Evolutionary conservation across 2,113 vertebrate genomes (phyloP), one percentile per base, ranked within the genome.

Genomic region (Dendrocopos noguchii): DNA sequence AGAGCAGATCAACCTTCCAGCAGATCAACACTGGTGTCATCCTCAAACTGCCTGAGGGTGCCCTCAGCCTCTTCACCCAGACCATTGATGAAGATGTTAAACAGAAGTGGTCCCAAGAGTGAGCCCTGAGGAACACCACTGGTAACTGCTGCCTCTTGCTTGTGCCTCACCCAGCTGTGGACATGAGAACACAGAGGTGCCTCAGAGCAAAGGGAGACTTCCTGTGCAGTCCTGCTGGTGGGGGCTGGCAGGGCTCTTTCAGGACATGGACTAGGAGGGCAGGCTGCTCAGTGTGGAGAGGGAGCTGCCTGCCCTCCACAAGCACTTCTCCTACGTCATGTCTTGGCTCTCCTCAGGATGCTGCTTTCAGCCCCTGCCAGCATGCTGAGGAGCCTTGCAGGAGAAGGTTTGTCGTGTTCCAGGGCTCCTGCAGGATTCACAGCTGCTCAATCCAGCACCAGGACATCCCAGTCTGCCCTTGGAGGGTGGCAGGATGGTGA

Each of bases 341-440:
- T 59, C 79, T 50, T 25, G 2, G 7, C 50, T 77, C 25, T 80
- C 52, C 86, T 73, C 1, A 0, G 68, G 60, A 63, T 0, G 4
- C 19, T 46, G 65, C 60, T 52, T 29, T 29, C 42, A 59, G 6
- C 7, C 67, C 50, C 44, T 85, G 73, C 86, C 86, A 77, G 73
- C 33, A 8, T 1, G 13, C 50, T 60, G n/a, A 29, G 33, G 47
- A 75, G 44, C 20, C 2, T 5, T 6, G 21, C 42, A 8, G 1
- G 47, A 53, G 34, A 16, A 21, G 16, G 52, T 28, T 39, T 44
- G 28, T 15, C 3, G 27, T 47, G 82, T 92, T 12, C 50, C 67
- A 82, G 64, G 42, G 15, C 21, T 91, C 36, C 3, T 15, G n/a
- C 52, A 27, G 44, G 60, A 11, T 33, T 71, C 66, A 8, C 57